phyloP scores from a whole-genome alignment of 2,113 vertebrate species.

The Pangasianodon gigas region DNA sequence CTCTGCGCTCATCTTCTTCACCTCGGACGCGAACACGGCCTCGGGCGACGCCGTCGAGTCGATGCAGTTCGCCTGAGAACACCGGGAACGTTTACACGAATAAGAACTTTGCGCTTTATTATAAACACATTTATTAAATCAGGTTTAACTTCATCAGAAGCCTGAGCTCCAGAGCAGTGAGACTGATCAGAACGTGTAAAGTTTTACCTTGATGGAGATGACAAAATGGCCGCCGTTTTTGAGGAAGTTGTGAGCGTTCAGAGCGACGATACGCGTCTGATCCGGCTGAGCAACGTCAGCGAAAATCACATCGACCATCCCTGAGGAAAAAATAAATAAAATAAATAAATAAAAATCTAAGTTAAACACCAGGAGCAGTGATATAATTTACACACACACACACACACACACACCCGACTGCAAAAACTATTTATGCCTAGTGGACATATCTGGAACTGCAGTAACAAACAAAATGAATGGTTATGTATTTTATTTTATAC shows the following conservation, averaged over 20 bases:
- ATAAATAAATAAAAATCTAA: not conserved
- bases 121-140: not conserved
- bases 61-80: conserved; percentile 86
- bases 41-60: conserved; percentile 91
- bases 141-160: not conserved
- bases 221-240: conserved; percentile 92
- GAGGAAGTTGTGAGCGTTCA: conserved; percentile 92
- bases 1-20: conserved; percentile 90
- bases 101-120: not conserved
- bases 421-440: not conserved
- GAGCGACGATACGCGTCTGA: conserved; percentile 89
- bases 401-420: not conserved
- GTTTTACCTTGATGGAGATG: conserved; percentile 90
- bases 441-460: not conserved
- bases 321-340: conserved; percentile 59
- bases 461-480: not conserved
- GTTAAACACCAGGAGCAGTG: not conserved
- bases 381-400: not conserved
- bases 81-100: not conserved
- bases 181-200: not conserved
- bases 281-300: conserved; percentile 93
- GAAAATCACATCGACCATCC: conserved; percentile 96
- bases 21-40: conserved; percentile 88
- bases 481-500: no score
- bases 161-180: not conserved